Base-by-base conservation (phyloP, 2,888 invertebrate species). In the Scaptomyza parva region DNA sequence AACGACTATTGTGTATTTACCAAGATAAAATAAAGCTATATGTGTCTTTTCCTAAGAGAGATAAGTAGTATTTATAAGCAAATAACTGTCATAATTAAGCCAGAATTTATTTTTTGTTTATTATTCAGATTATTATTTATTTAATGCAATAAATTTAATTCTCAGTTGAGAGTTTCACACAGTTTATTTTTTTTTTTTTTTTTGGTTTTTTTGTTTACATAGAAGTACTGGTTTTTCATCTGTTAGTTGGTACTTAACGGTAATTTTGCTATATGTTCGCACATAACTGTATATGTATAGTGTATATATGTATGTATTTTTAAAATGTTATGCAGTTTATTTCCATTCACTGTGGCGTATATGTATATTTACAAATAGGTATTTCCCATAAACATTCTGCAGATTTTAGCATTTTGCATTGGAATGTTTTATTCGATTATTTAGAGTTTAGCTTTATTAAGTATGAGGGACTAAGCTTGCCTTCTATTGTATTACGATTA, bases 81-180 rank as follows among this genome's bases (percentile, higher is more conserved):
- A 28, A 2, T 28, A 28, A 28, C 2, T 28, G 9, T 9, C 28
- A 28, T 6, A 28, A 28, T 28, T 9, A 28, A 28, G 1, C 8
- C 5, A 9, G 28, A 9, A 2, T 8, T 28, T 28, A 1, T 22
- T 22, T 22, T 2, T 22, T 28, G 28, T 28, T 28, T 28, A 71
- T 67, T 85, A 71, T 72, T 85, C 62, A 78, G 72, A 86, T 80
- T 73, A 76, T 76, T 89, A 69, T 88, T 89, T 89, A 86, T 86
- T 89, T 73, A 88, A 86, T 86, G 84, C 89, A 87, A 83, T 87
- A 86, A 87, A 89, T 89, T 51, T 70, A n/a, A n/a, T n/a, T 81
- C 76, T 86, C 83, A 63, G 71, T 86, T 79, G 70, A 89, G 78
- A 80, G 84, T 81, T 85, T 82, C 82, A 87, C 83, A 87, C 87